phyloP scores from a whole-genome alignment of 1,140 invertebrate species.

The Euborellia annulipes region DNA sequence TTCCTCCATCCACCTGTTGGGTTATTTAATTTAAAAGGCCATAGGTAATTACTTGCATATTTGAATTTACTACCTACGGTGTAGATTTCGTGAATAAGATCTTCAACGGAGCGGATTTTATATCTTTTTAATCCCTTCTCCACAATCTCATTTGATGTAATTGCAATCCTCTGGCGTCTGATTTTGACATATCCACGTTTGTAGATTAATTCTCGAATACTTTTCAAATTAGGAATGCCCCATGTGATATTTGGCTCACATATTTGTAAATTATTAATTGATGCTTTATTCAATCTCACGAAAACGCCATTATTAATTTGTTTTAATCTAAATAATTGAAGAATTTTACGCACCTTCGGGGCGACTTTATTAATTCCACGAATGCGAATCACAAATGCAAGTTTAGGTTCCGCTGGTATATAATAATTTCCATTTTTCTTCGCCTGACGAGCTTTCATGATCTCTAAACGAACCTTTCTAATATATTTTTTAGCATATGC shows the following conservation, averaged over 20 bases:
- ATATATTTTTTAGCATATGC: constrained; percentile 91
- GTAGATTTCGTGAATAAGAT: constrained; percentile 94
- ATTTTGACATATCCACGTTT: constrained; percentile 95
- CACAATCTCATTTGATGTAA: constrained; percentile 88
- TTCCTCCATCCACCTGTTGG: constrained; percentile 97
- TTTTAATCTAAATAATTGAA: constrained; percentile 84
- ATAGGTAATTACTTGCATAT: constrained; percentile 94
- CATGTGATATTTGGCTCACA: constrained; percentile 93
- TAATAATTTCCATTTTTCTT: constrained; percentile 88
- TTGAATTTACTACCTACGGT: constrained; percentile 88
- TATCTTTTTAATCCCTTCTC: constrained; percentile 64
- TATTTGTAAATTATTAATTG: constrained; percentile 91
- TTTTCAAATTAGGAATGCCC: constrained; percentile 96
- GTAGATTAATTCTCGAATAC: constrained; percentile 89
- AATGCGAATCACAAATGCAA: constrained; percentile 94
- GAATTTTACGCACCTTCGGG: constrained; percentile 84
- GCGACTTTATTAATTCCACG: constrained; percentile 88
- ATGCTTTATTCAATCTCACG: constrained; percentile 84
- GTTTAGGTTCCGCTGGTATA: constrained; percentile 84
- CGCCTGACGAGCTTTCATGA: constrained; percentile 68
- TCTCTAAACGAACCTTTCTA: constrained; percentile 61
- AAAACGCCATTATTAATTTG: constrained; percentile 99
- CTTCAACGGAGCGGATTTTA: constrained; percentile 91
- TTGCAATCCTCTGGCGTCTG: constrained; percentile 70
- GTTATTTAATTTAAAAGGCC: constrained; percentile 92